Base-by-base conservation (phyloP, 2,113 vertebrate genomes). In the Zootoca vivipara region DNA sequence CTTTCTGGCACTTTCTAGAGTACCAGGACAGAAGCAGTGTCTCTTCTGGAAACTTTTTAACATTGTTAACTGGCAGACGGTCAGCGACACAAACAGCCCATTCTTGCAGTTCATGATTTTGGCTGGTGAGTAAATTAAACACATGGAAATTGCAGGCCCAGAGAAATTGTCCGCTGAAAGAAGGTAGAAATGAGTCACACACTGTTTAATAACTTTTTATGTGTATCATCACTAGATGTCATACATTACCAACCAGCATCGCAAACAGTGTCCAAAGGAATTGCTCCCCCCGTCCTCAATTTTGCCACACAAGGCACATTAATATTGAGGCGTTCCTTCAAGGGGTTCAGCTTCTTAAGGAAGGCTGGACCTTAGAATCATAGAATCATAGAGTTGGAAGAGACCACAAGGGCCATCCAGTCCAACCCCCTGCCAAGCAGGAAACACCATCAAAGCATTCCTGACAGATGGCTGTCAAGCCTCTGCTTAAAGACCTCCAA, bases 71-170 rank as follows among this genome's bases (percentile, higher is more conserved):
- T 35, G 12, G 69, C 88, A 52, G 12, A 72, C 87, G 82, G 65
- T 69, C 87, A 89, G 0, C 35, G 78, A 77, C 4, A 88, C 0
- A 94, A 85, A 88, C 40, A 58, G 3, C 82, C 1, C 58, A 73
- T 85, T 80, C 80, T 92, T 90, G 84, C 90, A 87, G 92, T 38
- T 35, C 82, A 79, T 35, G 30, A 86, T 33, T 87, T 83, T 69
- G 75, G 38, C 70, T 82, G 22, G 5, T 56, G 85, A 46, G 33
- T 46, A 42, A 42, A 85, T 42, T 62, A 38, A 77, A 35, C 42
- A 65, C 9, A 18, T 33, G 58, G 73, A 85, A 85, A 26, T 28
- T 42, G 38, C 52, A 42, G 72, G 56, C 4, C 7, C 58, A 46
- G 58, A 67, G 3, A 42, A 85, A 85, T 46, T 78, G 58, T 26